phyloP scores from a whole-genome alignment of 2,888 invertebrate genomes.

The Agonopterix subpropinquella region DNA sequence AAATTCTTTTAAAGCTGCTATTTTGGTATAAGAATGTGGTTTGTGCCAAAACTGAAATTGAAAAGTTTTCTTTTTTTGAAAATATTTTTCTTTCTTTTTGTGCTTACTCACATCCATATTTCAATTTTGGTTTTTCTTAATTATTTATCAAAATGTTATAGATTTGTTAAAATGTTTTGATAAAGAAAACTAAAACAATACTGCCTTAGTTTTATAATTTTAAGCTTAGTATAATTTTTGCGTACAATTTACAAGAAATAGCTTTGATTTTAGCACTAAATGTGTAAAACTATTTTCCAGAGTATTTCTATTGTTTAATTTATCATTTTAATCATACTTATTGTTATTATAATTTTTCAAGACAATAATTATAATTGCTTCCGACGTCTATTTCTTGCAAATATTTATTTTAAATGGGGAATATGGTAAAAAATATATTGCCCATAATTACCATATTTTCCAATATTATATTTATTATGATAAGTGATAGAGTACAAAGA shows the following conservation, averaged over 20 bases:
- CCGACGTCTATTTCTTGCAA: conserved; percentile 5
- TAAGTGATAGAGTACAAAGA: conserved; percentile 3
- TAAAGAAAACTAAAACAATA: no score
- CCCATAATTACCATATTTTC: conserved; percentile 26
- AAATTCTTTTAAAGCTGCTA: no score
- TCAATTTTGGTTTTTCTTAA: no score
- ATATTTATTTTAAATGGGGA: conserved; percentile 16
- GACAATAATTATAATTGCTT: conserved; percentile 1
- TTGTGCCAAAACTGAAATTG: no score
- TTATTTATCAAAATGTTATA: no score
- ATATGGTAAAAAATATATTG: conserved; percentile 29
- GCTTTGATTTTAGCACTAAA: conserved; percentile 1
- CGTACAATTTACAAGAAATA: no score
- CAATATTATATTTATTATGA: conserved; percentile 11
- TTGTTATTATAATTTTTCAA: conserved; percentile 1
- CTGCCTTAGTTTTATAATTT: neutral
- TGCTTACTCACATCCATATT: no score
- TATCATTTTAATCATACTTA: no score
- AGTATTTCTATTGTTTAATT: conserved; percentile 5
- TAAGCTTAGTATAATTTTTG: neutral
- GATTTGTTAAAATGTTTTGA: no score
- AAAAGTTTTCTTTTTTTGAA: no score
- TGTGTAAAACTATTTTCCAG: conserved; percentile 1
- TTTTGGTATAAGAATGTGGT: no score
- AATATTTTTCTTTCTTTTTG: no score